Conservation (phyloP, 2,113 vertebrate species). For the Cynoglossus semilaevis region DNA sequence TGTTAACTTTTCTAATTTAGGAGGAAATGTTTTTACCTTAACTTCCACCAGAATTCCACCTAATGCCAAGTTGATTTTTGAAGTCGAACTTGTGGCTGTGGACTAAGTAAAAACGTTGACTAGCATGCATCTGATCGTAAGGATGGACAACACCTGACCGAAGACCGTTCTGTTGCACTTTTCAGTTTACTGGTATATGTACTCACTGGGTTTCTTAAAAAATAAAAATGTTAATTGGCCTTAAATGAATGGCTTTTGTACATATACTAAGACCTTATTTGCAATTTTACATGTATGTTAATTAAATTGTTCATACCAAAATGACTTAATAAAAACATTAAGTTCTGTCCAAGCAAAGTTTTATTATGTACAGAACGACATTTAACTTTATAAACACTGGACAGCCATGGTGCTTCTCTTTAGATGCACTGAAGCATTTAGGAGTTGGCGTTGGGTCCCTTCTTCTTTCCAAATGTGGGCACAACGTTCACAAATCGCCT, state of each 20-base stretch:
- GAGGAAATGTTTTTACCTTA: conserved; percentile 70
- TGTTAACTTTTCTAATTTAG: neutral
- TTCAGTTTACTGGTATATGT: neutral
- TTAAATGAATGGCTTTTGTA: conserved; percentile 47
- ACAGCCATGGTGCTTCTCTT: conserved; percentile 8
- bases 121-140: conserved; percentile 24
- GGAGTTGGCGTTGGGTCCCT: conserved; percentile 82
- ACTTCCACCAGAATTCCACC: conserved; percentile 86
- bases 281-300: conserved; percentile 52
- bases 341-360: conserved; percentile 49
- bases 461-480: conserved; percentile 83
- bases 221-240: conserved; percentile 2
- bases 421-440: conserved; percentile 40
- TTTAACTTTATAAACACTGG: conserved; percentile 50
- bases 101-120: conserved; percentile 70
- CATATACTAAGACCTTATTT: conserved; percentile 48
- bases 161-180: conserved; percentile 7
- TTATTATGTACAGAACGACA: conserved; percentile 71
- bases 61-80: conserved; percentile 93
- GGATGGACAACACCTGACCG: conserved; percentile 1
- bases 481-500: conserved; percentile 81
- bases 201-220: neutral
- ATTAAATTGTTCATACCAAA: no score
- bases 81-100: conserved; percentile 90
- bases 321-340: neutral